Evolutionary conservation across 2,888 invertebrate species (phyloP), one percentile per base, ranked within the genome.

Genomic region (Eledone cirrhosa): DNA sequence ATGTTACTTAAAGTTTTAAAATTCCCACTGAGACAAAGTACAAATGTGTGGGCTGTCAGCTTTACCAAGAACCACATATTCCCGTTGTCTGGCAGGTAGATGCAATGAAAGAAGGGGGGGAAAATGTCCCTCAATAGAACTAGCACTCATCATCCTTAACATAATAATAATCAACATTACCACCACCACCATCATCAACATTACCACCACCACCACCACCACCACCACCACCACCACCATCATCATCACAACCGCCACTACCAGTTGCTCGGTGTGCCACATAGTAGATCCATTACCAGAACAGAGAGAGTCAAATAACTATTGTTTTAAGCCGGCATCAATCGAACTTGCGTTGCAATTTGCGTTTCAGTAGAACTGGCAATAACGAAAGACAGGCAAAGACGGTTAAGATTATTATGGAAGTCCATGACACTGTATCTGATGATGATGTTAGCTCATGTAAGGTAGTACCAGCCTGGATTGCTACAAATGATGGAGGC

Each of bases 391-490:
- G 87, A 24, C 95, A 85, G 13, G 97, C 97, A 89, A 97, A 95
- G 3, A 94, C 88, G 75, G 93, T 94, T 22, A 99, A 92, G 74
- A 96, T 92, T 22, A 94, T 91, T 78, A 98, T 92, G n/a, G 97
- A 96, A 19, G 93, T 94, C 94, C 95, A 95, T 0, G 97, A 97
- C 92, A 97, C 94, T 0, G 96, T 95, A 85, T 95, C 89, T 47
- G 86, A 85, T 3, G 89, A 88, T 13, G 90, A 89, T 7, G 97
- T 96, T 92, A 99, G 93, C 84, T 96, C 94, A 88, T 99, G 96
- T 74, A 99, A 92, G 0, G 99, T 99, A 89, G 97, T 97, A 22
- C 99, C 99, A 19, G 98, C 97, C 92, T 99, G 97, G 86, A 99
- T 98, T 19, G 98, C 98, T 41, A 99, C 94, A 90, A 99, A 96